phyloP scores from a whole-genome alignment of 2,888 invertebrate genomes.

The Eupithecia pulchellata region DNA sequence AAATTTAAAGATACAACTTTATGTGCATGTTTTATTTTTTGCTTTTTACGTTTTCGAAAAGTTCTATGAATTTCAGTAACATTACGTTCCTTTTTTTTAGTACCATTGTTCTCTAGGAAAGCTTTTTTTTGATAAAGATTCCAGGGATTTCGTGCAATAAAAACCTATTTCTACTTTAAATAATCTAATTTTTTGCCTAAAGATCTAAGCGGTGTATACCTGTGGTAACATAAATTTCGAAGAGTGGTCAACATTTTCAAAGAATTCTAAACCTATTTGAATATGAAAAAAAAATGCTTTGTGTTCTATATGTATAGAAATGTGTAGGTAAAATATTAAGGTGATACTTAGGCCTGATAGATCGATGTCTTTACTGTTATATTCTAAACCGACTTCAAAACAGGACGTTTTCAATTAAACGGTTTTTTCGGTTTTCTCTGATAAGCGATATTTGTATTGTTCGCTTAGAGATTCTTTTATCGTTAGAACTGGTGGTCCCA shows the following conservation, averaged over 20 bases:
- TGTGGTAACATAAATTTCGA: neutral
- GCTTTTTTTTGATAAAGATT: neutral
- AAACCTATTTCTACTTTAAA: neutral
- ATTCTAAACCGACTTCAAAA: slow-evolving; percentile 35
- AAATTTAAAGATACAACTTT: slow-evolving; percentile 76
- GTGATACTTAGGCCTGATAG: slow-evolving; percentile 74
- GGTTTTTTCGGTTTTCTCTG: neutral
- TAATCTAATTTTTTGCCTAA: neutral
- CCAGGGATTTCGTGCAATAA: neutral
- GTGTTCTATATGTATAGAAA: slow-evolving; percentile 68
- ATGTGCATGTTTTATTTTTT: slow-evolving; percentile 76
- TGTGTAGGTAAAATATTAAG: slow-evolving; percentile 63
- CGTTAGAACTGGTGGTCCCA: neutral
- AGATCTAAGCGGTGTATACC: neutral
- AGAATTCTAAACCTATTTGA: neutral
- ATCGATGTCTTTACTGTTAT: slow-evolving; percentile 81
- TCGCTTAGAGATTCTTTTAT: neutral
- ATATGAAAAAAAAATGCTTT: slow-evolving; percentile 56
- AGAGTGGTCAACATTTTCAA: neutral
- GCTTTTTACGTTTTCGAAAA: slow-evolving; percentile 58
- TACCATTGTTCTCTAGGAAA: neutral
- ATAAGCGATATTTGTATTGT: neutral
- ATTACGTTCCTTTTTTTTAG: no score
- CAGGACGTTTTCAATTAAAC: neutral
- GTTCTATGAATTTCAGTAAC: slow-evolving; percentile 13